Evolutionary conservation across 2,797 vertebrate species (phyloP).

Genomic region (Oreochromis mossambicus): DNA sequence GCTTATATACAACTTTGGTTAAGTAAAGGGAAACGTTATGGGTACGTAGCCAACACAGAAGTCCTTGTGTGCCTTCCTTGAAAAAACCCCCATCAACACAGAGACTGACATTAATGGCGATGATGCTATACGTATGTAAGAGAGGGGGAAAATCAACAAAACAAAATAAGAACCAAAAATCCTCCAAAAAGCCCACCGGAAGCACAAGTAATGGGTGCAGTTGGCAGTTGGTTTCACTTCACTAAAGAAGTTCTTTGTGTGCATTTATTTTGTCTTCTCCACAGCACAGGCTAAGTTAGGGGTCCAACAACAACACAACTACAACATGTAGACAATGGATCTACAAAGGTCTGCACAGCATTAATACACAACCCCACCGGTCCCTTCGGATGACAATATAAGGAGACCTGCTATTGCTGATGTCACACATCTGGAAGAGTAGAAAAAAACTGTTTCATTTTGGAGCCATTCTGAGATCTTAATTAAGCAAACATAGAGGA

Average conservation of each 20-base stretch:
- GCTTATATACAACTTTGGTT: background rate
- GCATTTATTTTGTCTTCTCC: background rate
- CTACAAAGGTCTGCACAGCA: background rate
- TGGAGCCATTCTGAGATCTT: background rate
- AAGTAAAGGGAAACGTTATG: background rate
- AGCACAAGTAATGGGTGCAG: background rate
- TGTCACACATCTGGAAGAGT: background rate
- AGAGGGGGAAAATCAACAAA: rapidly evolving
- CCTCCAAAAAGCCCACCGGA: background rate
- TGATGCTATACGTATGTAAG: background rate
- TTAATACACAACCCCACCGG: rapidly evolving
- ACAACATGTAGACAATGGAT: background rate
- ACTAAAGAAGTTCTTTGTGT: background rate
- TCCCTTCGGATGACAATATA: background rate
- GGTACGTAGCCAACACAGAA: rapidly evolving
- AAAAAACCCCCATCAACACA: rapidly evolving
- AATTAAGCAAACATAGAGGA: background rate
- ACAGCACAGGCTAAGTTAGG: background rate
- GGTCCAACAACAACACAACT: background rate
- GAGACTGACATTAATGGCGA: background rate
- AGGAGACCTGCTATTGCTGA: background rate
- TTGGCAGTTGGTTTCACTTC: background rate
- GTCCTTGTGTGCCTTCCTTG: background rate
- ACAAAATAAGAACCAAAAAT: background rate
- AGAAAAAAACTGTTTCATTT: background rate